phyloP scores from a whole-genome alignment of 2,797 vertebrate species.

The Danio jaintianensis region DNA sequence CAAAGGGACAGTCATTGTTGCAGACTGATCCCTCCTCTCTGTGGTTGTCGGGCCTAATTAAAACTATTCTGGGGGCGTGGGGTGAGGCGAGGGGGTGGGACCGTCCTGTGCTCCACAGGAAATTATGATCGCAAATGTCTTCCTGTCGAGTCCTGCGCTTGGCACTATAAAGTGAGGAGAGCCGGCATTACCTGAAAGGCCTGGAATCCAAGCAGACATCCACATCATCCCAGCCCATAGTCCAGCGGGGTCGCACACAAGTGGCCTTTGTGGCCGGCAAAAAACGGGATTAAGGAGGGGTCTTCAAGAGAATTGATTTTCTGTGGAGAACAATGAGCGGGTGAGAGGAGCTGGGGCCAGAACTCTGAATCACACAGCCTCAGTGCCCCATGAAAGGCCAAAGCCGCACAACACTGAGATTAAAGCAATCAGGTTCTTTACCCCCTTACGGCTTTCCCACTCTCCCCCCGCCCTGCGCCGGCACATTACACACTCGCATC shows the following conservation, averaged over 20 bases:
- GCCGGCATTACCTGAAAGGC: slow-evolving; percentile 96
- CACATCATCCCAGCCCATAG: slow-evolving; percentile 97
- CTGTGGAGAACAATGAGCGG: slow-evolving; percentile 96
- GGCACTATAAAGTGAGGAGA: slow-evolving; percentile 95
- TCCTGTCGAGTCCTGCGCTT: slow-evolving; percentile 94
- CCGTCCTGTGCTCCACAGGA: slow-evolving; percentile 93
- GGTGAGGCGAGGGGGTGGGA: slow-evolving; percentile 76
- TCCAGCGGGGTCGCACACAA: slow-evolving; percentile 97
- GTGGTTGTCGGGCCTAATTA: slow-evolving; percentile 99
- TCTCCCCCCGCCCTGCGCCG: slow-evolving; percentile 40
- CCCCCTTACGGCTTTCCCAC: slow-evolving; percentile 70
- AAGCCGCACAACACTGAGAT: slow-evolving; percentile 91
- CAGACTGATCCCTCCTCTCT: slow-evolving; percentile 95
- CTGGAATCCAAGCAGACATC: slow-evolving; percentile 99
- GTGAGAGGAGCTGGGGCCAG: slow-evolving; percentile 85
- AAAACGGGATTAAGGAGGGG: slow-evolving; percentile 99
- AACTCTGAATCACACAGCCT: slow-evolving; percentile 93
- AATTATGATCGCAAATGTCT: slow-evolving; percentile 99
- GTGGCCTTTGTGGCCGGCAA: slow-evolving; percentile 97
- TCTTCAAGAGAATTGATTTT: slow-evolving; percentile 99
- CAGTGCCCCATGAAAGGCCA: slow-evolving; percentile 94
- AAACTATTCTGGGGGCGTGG: slow-evolving; percentile 91
- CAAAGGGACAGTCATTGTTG: slow-evolving; percentile 98
- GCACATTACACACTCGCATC: slow-evolving; percentile 56
- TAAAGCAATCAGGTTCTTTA: slow-evolving; percentile 91